Conservation (phyloP, 2,888 invertebrate species). For the Camponotus fellah region DNA sequence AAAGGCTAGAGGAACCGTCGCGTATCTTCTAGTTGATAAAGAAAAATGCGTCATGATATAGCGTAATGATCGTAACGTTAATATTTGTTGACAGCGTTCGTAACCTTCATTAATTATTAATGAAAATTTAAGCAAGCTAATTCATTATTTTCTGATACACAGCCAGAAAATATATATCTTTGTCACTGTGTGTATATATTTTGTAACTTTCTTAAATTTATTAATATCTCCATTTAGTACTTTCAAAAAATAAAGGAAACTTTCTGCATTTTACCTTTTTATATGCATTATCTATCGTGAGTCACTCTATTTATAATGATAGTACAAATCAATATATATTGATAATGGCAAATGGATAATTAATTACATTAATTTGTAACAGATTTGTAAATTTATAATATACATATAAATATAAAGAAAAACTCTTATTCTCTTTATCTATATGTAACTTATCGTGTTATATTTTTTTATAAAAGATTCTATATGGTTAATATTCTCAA, state of each 20-base stretch:
- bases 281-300: neutral
- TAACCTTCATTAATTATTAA: neutral
- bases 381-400: neutral
- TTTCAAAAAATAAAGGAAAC: too few relatives aligned
- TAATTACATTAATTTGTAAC: neutral
- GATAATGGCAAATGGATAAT: neutral
- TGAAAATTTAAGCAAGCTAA: neutral
- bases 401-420: neutral
- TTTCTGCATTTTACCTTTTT: too few relatives aligned
- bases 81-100: neutral
- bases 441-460: neutral
- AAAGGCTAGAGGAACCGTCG: neutral
- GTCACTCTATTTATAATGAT: neutral
- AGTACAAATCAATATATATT: neutral
- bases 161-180: neutral
- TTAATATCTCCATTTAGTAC: too few relatives aligned
- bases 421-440: neutral
- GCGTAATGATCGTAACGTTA: neutral
- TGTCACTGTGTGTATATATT: neutral
- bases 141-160: neutral
- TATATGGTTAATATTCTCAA: neutral
- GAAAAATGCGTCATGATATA: neutral
- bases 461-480: slow-evolving; percentile 3
- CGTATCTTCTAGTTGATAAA: neutral
- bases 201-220: too few relatives aligned